Conservation (phyloP, 1,140 invertebrate species). For the Phenacoccus solenopsis region DNA sequence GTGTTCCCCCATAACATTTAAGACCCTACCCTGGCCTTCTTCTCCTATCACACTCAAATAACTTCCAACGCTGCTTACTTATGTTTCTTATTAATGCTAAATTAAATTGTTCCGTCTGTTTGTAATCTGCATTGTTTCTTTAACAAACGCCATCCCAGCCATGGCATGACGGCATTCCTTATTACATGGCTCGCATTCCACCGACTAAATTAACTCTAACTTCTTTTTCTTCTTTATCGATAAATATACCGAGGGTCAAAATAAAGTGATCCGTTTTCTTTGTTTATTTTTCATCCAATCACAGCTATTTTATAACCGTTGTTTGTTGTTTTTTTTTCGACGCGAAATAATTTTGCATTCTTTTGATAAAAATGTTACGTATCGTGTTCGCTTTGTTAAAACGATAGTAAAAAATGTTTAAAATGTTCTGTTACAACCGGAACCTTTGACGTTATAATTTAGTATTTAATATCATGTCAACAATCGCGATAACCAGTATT, state of each 20-base stretch:
- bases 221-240: background rate
- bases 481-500: no score
- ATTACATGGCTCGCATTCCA: conserved; percentile 1
- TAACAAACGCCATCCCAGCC: background rate
- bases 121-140: conserved; percentile 2
- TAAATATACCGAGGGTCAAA: background rate
- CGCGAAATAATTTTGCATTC: no score
- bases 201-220: background rate
- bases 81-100: conserved; percentile 3
- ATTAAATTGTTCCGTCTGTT: conserved; percentile 2
- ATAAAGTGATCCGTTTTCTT: background rate
- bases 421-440: no score
- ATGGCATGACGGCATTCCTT: background rate
- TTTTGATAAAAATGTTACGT: no score
- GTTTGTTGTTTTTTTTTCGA: no score
- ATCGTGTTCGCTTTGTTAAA: no score
- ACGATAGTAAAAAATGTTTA: no score
- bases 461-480: no score
- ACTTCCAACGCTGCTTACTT: conserved; percentile 1
- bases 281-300: no score
- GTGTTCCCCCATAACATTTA: background rate
- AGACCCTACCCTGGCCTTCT: background rate
- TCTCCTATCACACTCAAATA: background rate
- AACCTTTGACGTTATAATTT: no score
- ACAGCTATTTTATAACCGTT: no score